Percentiles rank a stretch among this genome's conserved stretches.
phyloP scores from a whole-genome alignment of 2,888 invertebrate genomes.

The Vesta saturnalis region DNA sequence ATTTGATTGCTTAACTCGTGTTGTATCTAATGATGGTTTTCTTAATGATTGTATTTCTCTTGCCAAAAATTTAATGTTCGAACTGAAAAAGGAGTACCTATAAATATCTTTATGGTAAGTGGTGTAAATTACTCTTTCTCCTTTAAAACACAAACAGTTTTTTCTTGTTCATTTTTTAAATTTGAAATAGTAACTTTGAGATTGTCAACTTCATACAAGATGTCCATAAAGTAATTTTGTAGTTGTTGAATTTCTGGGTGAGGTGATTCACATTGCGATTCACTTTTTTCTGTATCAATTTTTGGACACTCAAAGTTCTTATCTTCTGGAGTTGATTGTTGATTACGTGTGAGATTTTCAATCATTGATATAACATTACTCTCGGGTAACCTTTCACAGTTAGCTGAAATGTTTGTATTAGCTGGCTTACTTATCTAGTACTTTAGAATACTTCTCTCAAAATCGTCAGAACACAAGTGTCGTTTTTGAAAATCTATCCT shows the following conservation, averaged over 20 bases:
- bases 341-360: conserved; percentile 16
- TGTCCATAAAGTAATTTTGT: conserved; percentile 31
- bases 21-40: no score
- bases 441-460: no score
- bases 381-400: conserved; percentile 15
- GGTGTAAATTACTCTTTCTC: conserved; percentile 28
- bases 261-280: conserved; percentile 25
- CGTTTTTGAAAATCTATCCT: neutral
- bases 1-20: no score
- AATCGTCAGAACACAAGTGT: no score
- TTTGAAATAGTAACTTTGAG: conserved; percentile 30
- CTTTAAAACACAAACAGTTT: conserved; percentile 16
- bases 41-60: no score
- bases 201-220: conserved; percentile 27
- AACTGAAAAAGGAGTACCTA: no score
- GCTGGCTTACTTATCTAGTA: neutral
- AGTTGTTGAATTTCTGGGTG: conserved; percentile 30
- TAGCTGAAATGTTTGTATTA: conserved; percentile 3
- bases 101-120: no score
- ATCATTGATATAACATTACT: conserved; percentile 20
- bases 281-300: conserved; percentile 21
- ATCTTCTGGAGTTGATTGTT: neutral
- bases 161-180: conserved; percentile 22
- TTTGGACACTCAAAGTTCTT: conserved; percentile 10
- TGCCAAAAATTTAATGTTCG: no score